phyloP scores from a whole-genome alignment of 2,888 invertebrate genomes.

The Tridacna crocea region DNA sequence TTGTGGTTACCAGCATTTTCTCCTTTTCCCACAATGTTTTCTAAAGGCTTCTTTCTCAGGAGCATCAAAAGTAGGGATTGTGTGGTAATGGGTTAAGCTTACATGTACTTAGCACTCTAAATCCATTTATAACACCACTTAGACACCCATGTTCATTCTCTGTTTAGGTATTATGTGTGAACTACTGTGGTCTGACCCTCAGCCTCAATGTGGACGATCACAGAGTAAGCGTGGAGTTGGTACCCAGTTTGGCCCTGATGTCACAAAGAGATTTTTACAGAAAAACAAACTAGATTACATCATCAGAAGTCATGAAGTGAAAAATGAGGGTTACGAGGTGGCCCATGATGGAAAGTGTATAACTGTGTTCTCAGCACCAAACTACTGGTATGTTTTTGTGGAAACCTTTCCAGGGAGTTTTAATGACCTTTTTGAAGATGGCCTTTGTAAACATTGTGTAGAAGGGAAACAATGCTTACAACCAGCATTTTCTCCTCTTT shows the following conservation, averaged over 20 bases:
- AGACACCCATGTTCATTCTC: no score
- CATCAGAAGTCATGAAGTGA: slow-evolving; percentile 98
- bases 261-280: slow-evolving; percentile 92
- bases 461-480: no score
- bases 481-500: no score
- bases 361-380: slow-evolving; percentile 99
- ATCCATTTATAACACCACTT: no score
- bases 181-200: slow-evolving; percentile 99
- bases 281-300: slow-evolving; percentile 96
- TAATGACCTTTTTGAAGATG: no score
- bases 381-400: slow-evolving; percentile 92
- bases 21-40: slow-evolving; percentile 10
- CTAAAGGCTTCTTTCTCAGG: not conserved
- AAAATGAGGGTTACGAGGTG: slow-evolving; percentile 97
- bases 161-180: slow-evolving; percentile 95
- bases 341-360: slow-evolving; percentile 98
- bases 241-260: slow-evolving; percentile 99
- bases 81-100: no score
- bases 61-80: no score
- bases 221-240: slow-evolving; percentile 99
- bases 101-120: no score
- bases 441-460: no score
- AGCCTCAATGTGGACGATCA: slow-evolving; percentile 93
- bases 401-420: not conserved
- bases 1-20: not conserved